Conservation (phyloP, 2,888 invertebrate genomes). For the Lithosia quadra region DNA sequence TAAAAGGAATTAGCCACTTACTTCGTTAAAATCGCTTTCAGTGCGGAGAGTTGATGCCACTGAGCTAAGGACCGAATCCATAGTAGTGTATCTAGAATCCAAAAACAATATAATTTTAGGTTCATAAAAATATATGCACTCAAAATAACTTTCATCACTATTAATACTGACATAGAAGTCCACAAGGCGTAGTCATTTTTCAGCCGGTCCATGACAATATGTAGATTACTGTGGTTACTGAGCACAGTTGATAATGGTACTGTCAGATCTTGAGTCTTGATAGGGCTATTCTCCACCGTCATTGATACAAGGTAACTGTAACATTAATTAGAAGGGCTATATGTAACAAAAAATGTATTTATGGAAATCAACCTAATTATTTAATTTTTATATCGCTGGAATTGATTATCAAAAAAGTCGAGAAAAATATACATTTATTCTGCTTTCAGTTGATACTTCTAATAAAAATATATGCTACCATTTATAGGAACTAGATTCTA, state of each 20-base stretch:
- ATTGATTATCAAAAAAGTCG: too few relatives aligned
- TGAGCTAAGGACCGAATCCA: constrained; percentile 66
- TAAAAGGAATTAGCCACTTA: constrained; percentile 51
- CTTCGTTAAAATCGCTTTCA: constrained; percentile 69
- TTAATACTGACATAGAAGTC: constrained; percentile 69
- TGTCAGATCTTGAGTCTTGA: constrained; percentile 76
- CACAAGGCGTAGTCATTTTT: constrained; percentile 71
- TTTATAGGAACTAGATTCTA: too few relatives aligned
- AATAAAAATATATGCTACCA: too few relatives aligned
- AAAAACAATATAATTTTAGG: background rate
- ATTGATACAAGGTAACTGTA: constrained; percentile 74
- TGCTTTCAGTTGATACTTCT: too few relatives aligned
- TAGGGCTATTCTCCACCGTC: constrained; percentile 69
- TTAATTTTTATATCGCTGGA: too few relatives aligned
- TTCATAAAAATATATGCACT: background rate
- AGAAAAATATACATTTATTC: too few relatives aligned
- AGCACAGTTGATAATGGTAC: constrained; percentile 82
- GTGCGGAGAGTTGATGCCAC: constrained; percentile 68
- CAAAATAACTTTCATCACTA: background rate
- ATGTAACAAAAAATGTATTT: background rate
- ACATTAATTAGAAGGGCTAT: constrained; percentile 22
- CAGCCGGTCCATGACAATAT: constrained; percentile 84
- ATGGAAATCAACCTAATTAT: too few relatives aligned
- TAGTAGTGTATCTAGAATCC: constrained; percentile 64
- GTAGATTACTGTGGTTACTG: constrained; percentile 82